Evolutionary conservation across 2,113 vertebrate genomes (phyloP), one percentile per base, ranked within the genome.

Genomic region (Cinclus mexicanus): DNA sequence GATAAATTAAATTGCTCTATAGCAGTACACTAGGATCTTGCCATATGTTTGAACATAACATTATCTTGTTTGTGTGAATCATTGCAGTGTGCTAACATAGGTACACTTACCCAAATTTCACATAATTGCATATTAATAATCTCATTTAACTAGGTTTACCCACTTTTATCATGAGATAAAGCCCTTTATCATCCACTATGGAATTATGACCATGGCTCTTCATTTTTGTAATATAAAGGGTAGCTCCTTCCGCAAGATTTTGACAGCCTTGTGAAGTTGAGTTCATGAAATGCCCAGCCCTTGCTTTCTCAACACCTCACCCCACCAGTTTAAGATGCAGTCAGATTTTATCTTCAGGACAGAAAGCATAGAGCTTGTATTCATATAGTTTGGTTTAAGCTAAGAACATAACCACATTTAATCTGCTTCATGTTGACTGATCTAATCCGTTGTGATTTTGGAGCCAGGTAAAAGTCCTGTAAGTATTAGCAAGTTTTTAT

Each of bases 371-470:
- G 42, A 55, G 9, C 59, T 92, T 42, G 10, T 50, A 55, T 71
- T 90, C 29, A 12, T 50, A 50, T 24, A 3, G 11, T 82, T 85
- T 87, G 39, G 11, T 83, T 95, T 86, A 85, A 89, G 37, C 46
- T 57, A 57, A 85, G 50, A 85, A 26, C 21, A 37, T 76, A 94
- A 72, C 57, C 20, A 2, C 55, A 57, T 69, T 70, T 76, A 79
- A 87, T 79, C 63, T n/a, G 57, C 50, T 87, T 87, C n/a, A 39
- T 4, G 0, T 39, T 72, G 61, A 89, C 77, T 64, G 28, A 71
- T 78, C 53, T 93, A 93, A 90, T 91, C 87, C 71, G 86, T 65
- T 69, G 39, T 89, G 74, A 50, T 70, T 92, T 92, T 82, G 55
- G n/a, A 86, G 77, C 35, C 57, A 14, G 18, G 35, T 87, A 22